A percentile compares a stretch with the other conserved stretches of the same genome.
These are phyloP conservation scores for Sarcophaga caerulescens DNA, from an alignment of 2,888 invertebrate species.

Conservation along the genomic window DNA sequence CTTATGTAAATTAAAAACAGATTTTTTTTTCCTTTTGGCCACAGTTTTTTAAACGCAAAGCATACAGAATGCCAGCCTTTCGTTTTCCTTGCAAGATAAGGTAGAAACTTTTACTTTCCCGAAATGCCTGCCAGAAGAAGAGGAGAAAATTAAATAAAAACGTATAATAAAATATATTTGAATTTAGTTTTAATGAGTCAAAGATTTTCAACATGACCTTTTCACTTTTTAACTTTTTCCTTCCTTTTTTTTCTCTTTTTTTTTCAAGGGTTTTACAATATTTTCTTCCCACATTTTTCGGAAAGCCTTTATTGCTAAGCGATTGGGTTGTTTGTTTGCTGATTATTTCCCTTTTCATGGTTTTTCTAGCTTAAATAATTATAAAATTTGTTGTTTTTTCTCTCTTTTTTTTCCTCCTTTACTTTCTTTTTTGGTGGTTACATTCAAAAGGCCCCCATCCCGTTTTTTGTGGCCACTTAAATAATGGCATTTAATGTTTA, in stretches of 20 bases:
- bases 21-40: neutral
- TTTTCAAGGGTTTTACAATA: neutral
- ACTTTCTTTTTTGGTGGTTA: neutral
- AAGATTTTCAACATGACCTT: constrained; percentile 56
- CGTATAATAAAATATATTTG: constrained; percentile 11
- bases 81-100: neutral
- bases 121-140: neutral
- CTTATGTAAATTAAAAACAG: constrained; percentile 54
- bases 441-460: neutral
- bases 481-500: constrained; percentile 64
- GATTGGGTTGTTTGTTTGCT: constrained; percentile 24
- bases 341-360: neutral
- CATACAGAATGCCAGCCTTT: neutral
- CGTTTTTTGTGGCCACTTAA: constrained; percentile 50
- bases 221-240: constrained; percentile 36
- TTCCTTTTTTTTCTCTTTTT: neutral
- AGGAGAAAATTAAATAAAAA: constrained; percentile 9
- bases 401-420: too few species aligned
- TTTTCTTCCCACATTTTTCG: constrained; percentile 3
- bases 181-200: constrained; percentile 60
- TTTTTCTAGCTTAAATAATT: constrained; percentile 20
- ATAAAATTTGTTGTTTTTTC: neutral
- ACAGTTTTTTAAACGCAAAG: neutral
- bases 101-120: constrained; percentile 7
- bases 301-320: constrained; percentile 4